Percentiles rank a stretch among this genome's conserved stretches.
Evolutionary conservation across 35 echinoderm and acorn worm genomes (phyloP).

Genomic region (Hemicentrotus pulcherrimus): DNA sequence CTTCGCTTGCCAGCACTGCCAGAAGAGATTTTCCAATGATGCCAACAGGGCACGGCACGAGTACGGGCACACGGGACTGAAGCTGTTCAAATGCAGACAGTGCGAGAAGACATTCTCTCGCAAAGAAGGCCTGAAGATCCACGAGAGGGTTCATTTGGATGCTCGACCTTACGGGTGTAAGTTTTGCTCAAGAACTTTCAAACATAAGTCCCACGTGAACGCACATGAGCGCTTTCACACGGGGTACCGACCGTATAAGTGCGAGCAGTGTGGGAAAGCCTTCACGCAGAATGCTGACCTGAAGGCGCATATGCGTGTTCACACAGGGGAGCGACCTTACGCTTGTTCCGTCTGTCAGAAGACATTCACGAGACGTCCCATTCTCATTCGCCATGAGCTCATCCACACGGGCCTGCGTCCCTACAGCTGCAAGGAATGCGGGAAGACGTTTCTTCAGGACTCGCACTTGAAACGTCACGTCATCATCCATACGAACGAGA

Average conservation of each 20-base stretch:
- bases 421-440: constrained; percentile 56
- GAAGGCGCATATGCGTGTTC: constrained; percentile 50
- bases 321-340: constrained; percentile 53
- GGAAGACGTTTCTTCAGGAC: constrained; percentile 60
- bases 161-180: constrained; percentile 50
- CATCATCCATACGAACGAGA: constrained; percentile 62
- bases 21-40: constrained; percentile 54
- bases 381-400: neutral
- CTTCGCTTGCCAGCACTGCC: constrained; percentile 60
- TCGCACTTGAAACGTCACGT: constrained; percentile 51
- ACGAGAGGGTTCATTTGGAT: constrained; percentile 57
- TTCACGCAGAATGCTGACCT: constrained; percentile 43
- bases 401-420: constrained; percentile 61
- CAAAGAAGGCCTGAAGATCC: constrained; percentile 49
- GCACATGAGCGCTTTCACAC: constrained; percentile 58
- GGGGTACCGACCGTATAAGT: constrained; percentile 47
- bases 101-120: constrained; percentile 62
- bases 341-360: constrained; percentile 30
- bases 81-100: constrained; percentile 60
- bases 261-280: constrained; percentile 40
- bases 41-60: constrained; percentile 68
- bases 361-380: neutral
- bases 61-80: constrained; percentile 56
- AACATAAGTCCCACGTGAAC: constrained; percentile 20
- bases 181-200: constrained; percentile 41